Evolutionary conservation across 2,113 vertebrate species (phyloP).

Genomic region (Haemorhous mexicanus): DNA sequence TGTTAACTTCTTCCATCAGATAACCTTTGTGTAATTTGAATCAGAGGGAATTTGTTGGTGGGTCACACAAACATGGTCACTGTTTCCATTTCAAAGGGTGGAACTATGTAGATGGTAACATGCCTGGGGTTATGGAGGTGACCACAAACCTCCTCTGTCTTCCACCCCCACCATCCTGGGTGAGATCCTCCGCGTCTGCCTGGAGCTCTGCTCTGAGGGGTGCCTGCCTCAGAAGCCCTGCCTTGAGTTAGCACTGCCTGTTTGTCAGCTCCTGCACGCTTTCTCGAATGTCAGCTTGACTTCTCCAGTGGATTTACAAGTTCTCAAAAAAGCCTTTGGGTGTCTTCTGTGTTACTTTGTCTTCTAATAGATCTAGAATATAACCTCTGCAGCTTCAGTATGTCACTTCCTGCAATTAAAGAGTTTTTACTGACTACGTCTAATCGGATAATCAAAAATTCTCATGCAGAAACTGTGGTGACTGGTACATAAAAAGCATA

Average conservation of each 20-base stretch:
- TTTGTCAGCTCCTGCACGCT: not conserved
- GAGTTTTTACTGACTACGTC: not conserved
- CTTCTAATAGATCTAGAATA: not conserved
- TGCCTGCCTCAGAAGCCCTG: not conserved
- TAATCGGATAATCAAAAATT: not conserved
- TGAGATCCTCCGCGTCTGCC: fast-evolving
- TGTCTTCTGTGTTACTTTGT: not conserved
- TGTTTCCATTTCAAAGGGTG: conserved; percentile 9
- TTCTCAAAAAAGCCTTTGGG: not conserved
- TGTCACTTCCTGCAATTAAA: not conserved
- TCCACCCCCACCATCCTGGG: not conserved
- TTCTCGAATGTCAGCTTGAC: fast-evolving
- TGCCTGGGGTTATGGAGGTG: not conserved
- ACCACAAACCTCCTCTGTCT: not conserved
- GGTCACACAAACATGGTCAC: not conserved
- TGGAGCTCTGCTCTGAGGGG: not conserved
- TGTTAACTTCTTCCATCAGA: conserved; percentile 2
- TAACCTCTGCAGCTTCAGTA: not conserved
- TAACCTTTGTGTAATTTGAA: not conserved
- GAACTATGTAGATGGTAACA: not conserved
- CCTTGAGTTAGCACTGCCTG: not conserved
- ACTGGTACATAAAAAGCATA: not conserved
- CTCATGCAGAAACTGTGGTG: not conserved
- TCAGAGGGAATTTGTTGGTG: not conserved
- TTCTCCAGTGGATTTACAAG: not conserved